phyloP scores from a whole-genome alignment of 2,888 invertebrate species.

The Luperina testacea region DNA sequence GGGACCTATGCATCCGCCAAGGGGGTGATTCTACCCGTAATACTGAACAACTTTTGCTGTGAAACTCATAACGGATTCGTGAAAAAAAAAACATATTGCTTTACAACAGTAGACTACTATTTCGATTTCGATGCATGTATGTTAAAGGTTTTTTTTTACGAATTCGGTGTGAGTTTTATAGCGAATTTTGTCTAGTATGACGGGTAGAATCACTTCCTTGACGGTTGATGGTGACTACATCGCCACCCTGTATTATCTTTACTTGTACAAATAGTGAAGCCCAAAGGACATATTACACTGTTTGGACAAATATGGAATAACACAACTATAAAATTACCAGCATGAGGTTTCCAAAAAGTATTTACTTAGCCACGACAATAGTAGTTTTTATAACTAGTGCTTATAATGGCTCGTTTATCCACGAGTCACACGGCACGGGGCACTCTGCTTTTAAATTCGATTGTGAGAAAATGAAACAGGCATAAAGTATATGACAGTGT shows the following conservation, averaged over 20 bases:
- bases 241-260: neutral
- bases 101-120: neutral
- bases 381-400: no score
- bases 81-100: neutral
- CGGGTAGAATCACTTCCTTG: neutral
- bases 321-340: constrained; percentile 29
- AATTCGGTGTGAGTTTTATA: neutral
- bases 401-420: no score
- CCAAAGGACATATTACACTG: neutral
- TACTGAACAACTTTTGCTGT: neutral
- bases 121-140: neutral
- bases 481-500: no score
- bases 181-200: neutral
- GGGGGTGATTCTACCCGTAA: neutral
- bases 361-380: constrained; percentile 29
- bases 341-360: constrained; percentile 36
- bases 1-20: neutral
- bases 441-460: no score
- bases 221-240: neutral
- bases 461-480: no score
- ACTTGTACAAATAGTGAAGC: neutral
- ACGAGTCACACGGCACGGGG: no score
- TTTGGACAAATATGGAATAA: neutral
- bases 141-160: neutral
- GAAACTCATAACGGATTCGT: neutral